phyloP scores from a whole-genome alignment of 2,797 vertebrate genomes.

The Prionace glauca region DNA sequence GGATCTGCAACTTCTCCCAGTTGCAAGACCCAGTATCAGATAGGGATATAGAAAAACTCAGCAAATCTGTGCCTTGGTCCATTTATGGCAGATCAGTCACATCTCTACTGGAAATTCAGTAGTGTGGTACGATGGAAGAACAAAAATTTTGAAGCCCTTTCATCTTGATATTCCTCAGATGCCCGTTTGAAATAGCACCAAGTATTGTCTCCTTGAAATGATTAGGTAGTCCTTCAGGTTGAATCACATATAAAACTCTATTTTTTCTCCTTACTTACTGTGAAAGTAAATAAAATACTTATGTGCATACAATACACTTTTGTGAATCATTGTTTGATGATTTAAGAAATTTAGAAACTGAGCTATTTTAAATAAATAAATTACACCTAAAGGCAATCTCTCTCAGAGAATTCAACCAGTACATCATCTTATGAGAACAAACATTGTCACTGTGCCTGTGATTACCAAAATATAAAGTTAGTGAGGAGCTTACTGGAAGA shows the following conservation, averaged over 20 bases:
- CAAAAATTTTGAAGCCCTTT: background rate
- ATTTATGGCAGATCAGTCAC: background rate
- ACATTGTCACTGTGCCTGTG: too few species aligned
- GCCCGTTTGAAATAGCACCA: background rate
- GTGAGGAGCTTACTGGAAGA: background rate
- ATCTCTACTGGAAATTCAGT: background rate
- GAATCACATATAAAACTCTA: background rate
- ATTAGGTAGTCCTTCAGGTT: background rate
- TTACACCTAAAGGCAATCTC: background rate
- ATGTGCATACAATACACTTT: background rate
- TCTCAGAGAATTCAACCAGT: background rate
- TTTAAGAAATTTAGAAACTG: background rate
- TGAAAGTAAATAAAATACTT: background rate
- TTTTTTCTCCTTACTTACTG: background rate
- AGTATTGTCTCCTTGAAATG: background rate
- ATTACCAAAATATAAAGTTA: too few species aligned
- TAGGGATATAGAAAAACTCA: background rate
- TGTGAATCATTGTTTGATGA: background rate
- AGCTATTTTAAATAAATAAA: conserved; percentile 14
- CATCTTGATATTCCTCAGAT: background rate
- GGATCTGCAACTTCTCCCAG: background rate
- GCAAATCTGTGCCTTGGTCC: background rate
- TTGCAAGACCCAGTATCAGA: background rate
- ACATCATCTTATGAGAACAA: background rate
- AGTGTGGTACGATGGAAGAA: background rate